Percentiles rank a stretch among this genome's conserved stretches.
Conservation (phyloP, 1,140 invertebrate genomes). For the Drosophila sp. region DNA sequence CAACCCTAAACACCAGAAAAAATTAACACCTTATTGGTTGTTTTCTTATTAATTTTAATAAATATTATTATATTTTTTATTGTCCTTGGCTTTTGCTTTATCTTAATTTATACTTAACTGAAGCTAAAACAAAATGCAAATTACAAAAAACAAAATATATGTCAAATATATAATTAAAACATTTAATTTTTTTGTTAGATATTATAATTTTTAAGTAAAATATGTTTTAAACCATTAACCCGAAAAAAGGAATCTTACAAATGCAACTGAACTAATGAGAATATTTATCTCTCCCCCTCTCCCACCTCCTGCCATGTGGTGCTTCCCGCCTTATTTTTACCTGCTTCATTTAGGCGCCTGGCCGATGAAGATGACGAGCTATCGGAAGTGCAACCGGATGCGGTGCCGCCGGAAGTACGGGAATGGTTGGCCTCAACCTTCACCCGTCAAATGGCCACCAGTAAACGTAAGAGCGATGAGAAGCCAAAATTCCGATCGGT, state of each 20-base stretch:
- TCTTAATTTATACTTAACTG: constrained; percentile 35
- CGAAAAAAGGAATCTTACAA: background rate
- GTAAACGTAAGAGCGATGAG: constrained; percentile 89
- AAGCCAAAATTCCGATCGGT: constrained; percentile 96
- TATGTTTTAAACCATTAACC: constrained; percentile 53
- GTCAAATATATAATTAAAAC: constrained; percentile 30
- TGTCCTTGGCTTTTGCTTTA: constrained; percentile 40
- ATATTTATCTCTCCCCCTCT: constrained; percentile 34
- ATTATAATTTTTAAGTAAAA: constrained; percentile 31
- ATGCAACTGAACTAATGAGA: constrained; percentile 48
- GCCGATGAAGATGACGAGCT: constrained; percentile 96
- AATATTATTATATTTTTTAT: constrained; percentile 7
- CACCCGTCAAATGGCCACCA: constrained; percentile 93
- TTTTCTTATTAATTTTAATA: constrained; percentile 1
- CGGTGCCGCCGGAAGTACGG: constrained; percentile 96
- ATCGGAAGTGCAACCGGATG: constrained; percentile 97
- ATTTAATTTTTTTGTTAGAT: constrained; percentile 28
- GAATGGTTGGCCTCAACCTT: constrained; percentile 99
- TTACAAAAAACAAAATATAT: background rate
- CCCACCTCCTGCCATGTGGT: background rate
- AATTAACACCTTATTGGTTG: background rate
- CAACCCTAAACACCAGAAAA: constrained; percentile 36
- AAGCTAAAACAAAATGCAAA: constrained; percentile 27
- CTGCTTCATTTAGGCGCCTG: constrained; percentile 85
- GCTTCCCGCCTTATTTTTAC: background rate